A percentile compares a stretch with the other conserved stretches of the same genome.
phyloP scores from a whole-genome alignment of 2,888 invertebrate genomes.

The Ferrisia virgata region DNA sequence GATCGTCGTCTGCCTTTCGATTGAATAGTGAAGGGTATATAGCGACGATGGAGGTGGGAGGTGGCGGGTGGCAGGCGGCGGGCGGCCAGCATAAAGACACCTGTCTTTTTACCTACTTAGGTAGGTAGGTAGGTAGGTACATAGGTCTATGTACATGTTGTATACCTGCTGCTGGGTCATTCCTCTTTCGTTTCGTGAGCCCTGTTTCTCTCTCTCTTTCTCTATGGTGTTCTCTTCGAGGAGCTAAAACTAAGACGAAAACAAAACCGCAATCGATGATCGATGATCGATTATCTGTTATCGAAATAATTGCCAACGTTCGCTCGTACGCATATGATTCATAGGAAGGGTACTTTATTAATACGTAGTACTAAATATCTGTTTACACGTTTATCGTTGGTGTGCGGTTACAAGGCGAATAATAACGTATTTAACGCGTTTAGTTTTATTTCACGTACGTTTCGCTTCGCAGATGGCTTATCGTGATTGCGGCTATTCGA shows the following conservation, averaged over 20 bases:
- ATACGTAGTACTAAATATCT: no score
- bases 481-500: constrained; percentile 41
- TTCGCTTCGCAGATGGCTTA: constrained; percentile 36
- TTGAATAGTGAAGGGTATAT: no score
- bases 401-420: no score
- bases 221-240: no score
- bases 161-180: background rate
- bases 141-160: no score
- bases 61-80: background rate
- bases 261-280: background rate
- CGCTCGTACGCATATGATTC: no score
- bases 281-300: background rate
- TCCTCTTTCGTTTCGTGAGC: background rate
- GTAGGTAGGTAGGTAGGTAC: no score
- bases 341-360: background rate
- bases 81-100: background rate
- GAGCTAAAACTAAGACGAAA: no score
- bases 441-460: background rate
- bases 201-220: background rate
- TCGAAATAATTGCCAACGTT: no score
- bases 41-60: background rate
- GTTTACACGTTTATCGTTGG: no score
- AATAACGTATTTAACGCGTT: background rate
- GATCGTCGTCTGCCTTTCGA: no score
- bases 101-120: background rate